Evolutionary conservation across 1,140 invertebrate genomes (phyloP), one percentile per base, ranked within the genome.

Genomic region (Pogonus chalceus): DNA sequence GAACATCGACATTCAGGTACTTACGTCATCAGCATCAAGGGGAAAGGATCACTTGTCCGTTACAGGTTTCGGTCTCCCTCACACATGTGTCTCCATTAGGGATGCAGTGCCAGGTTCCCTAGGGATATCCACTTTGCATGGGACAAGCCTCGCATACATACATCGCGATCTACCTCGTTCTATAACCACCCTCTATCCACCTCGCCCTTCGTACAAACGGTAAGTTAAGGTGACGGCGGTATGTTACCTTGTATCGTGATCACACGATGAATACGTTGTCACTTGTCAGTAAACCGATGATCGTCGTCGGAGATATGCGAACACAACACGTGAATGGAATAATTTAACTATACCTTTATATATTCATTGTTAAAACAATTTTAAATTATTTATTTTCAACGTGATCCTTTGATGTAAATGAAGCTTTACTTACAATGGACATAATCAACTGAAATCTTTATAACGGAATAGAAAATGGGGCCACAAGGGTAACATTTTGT

Each of bases 101-200:
- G 37, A 43, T 43, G 37, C 37, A 43, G 7, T 16, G 37, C 4
- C 9, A 16, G 18, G 3, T 7, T 43, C 37, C 37, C 37, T 16
- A 7, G 37, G 37, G 37, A 43, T 43, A 43, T 43, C 37, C 37
- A 43, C 37, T 43, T 43, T 43, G 37, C 37, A 43, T 43, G 37
- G 37, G 37, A 43, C 37, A 43, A 43, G 37, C 18, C 18, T 43
- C 37, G 37, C 37, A 43, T 43, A 43, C 37, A 43, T n/a, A n/a
- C n/a, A n/a, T n/a, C n/a, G n/a, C 18, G 37, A 43, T 7, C 18
- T 43, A 43, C 37, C 37, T 18, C 37, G 18, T 43, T 16, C 37
- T 18, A 9, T 16, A 12, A 12, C 7, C 37, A 43, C 37, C 18
- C 9, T 9, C 18, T 4, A 18, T 43, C 4, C 7, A 10, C 9